Conservation (phyloP, 2,113 vertebrate genomes). For the Cyprinodon brontotheroides region DNA sequence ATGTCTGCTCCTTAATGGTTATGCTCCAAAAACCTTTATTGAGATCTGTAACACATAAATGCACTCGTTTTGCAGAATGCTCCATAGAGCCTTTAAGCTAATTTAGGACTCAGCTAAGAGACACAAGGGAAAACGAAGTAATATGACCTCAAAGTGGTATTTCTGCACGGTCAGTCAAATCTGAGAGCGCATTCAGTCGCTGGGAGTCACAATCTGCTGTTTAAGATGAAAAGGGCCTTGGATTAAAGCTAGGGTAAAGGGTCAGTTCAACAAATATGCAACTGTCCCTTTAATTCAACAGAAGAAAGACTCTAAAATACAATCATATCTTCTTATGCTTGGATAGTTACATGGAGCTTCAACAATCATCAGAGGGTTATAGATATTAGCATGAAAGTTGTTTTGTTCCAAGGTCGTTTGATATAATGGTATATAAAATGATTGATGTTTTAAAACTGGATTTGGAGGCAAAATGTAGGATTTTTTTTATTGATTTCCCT, state of each 20-base stretch:
- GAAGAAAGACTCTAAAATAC: neutral
- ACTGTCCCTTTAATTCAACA: neutral
- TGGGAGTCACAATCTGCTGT: neutral
- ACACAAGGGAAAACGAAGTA: slow-evolving; percentile 4
- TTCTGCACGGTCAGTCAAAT: slow-evolving; percentile 1
- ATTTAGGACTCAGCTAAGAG: slow-evolving; percentile 19
- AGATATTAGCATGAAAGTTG: neutral
- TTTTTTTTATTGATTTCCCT: no score
- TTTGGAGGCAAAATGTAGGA: no score
- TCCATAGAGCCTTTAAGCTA: neutral
- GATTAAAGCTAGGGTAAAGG: slow-evolving; percentile 4
- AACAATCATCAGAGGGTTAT: neutral
- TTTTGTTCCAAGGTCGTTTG: no score
- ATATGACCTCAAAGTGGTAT: slow-evolving; percentile 21
- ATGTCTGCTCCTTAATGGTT: slow-evolving; percentile 13
- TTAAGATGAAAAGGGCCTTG: neutral
- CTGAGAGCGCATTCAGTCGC: neutral
- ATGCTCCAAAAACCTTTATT: slow-evolving; percentile 32
- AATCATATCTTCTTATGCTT: neutral
- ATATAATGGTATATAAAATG: no score
- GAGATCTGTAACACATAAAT: slow-evolving; percentile 21
- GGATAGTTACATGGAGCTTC: neutral
- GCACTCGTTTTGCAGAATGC: neutral
- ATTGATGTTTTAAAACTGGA: no score
- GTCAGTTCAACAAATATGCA: neutral